Conservation (phyloP, 2,113 vertebrate species). For the Sula dactylatra region DNA sequence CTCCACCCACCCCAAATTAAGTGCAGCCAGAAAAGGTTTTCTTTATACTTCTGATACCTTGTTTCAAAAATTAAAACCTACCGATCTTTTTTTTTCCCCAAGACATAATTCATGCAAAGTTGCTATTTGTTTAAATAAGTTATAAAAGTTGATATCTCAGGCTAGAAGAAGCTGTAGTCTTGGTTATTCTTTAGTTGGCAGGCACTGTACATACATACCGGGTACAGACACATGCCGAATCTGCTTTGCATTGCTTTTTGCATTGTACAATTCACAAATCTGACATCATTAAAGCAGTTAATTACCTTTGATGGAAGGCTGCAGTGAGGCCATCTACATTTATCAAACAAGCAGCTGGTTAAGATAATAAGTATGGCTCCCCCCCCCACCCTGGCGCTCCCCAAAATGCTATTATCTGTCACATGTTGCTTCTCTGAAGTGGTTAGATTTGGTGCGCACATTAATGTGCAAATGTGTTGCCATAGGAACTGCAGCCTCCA, state of each 20-base stretch:
- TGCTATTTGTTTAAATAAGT: constrained; percentile 77
- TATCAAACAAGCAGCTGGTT: constrained; percentile 61
- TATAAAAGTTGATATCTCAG: constrained; percentile 76
- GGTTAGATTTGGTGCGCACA: constrained; percentile 45
- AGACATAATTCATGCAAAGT: constrained; percentile 77
- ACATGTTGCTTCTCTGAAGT: constrained; percentile 51
- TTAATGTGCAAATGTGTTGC: constrained; percentile 70
- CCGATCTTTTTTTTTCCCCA: constrained; percentile 7
- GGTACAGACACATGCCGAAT: constrained; percentile 89
- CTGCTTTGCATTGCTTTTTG: constrained; percentile 88
- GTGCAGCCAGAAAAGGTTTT: constrained; percentile 52
- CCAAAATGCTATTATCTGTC: constrained; percentile 38
- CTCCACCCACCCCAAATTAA: constrained; percentile 16
- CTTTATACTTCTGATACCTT: constrained; percentile 9
- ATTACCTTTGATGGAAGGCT: constrained; percentile 61
- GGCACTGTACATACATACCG: constrained; percentile 84
- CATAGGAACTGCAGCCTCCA: constrained; percentile 68
- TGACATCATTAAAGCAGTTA: constrained; percentile 82
- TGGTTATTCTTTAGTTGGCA: constrained; percentile 74
- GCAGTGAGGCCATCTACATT: constrained; percentile 56
- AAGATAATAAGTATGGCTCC: constrained; percentile 23
- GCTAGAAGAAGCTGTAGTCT: constrained; percentile 81
- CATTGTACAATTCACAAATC: constrained; percentile 87
- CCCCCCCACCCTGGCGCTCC: not conserved
- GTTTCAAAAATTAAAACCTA: constrained; percentile 49